Evolutionary conservation across 2,888 invertebrate species (phyloP).

Genomic region (Tachystola acroxantha): DNA sequence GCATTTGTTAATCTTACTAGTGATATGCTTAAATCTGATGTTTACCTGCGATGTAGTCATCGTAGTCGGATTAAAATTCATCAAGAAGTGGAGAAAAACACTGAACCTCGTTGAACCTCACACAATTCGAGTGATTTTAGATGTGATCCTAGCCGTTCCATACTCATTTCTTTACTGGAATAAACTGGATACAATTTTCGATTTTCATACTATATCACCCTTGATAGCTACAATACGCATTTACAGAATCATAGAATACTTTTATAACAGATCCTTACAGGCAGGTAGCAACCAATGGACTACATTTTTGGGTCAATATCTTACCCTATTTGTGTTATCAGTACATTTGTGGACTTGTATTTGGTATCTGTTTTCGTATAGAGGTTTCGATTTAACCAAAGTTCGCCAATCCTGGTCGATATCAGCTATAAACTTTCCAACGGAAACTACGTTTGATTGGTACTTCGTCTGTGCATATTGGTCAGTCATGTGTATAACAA

Average conservation of each 20-base stretch:
- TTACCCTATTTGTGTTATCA: conserved; percentile 58
- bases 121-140: conserved; percentile 43
- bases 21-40: conserved; percentile 48
- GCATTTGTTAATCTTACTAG: conserved; percentile 40
- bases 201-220: conserved; percentile 54
- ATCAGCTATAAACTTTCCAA: conserved; percentile 50
- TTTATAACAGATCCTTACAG: conserved; percentile 58
- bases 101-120: conserved; percentile 65
- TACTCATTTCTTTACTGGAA: conserved; percentile 54
- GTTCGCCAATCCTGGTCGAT: conserved; percentile 59
- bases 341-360: conserved; percentile 69
- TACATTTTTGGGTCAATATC: conserved; percentile 66
- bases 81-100: conserved; percentile 64
- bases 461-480: conserved; percentile 68
- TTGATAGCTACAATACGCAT: conserved; percentile 54
- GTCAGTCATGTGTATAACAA: conserved; percentile 66
- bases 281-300: conserved; percentile 71
- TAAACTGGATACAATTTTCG: conserved; percentile 24
- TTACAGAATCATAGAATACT: conserved; percentile 61
- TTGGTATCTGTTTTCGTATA: conserved; percentile 64
- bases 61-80: conserved; percentile 56
- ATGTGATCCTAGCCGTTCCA: conserved; percentile 54
- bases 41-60: conserved; percentile 55
- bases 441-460: conserved; percentile 59
- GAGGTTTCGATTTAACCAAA: conserved; percentile 45